Evolutionary conservation across 2,888 invertebrate genomes (phyloP).

Genomic region (Pteria penguin): DNA sequence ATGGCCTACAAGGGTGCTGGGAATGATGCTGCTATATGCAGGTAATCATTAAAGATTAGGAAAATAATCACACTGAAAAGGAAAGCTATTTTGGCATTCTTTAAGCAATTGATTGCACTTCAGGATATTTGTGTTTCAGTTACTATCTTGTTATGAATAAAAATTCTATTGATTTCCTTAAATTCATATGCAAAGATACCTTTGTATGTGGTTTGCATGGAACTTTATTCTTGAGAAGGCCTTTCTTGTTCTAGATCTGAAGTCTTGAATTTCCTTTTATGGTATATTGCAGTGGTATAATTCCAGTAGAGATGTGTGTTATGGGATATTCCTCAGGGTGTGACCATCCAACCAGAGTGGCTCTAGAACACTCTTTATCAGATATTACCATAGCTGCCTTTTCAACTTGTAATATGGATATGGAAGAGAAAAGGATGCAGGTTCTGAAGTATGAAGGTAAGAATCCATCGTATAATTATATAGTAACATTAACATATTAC

Average conservation of each 20-base stretch:
- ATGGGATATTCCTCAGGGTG: slow-evolving; percentile 20
- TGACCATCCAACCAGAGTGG: neutral
- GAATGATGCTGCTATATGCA: slow-evolving; percentile 28
- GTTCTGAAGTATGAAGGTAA: neutral
- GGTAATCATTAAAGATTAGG: slow-evolving; percentile 28
- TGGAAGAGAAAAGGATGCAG: neutral
- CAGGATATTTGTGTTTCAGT: neutral
- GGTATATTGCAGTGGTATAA: slow-evolving; percentile 24
- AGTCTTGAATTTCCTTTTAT: too few species aligned
- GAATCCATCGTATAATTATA: too few species aligned
- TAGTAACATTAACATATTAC: too few species aligned
- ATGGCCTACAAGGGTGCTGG: neutral
- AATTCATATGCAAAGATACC: too few species aligned
- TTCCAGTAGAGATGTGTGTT: slow-evolving; percentile 37
- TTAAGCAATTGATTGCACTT: neutral
- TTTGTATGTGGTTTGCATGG: too few species aligned
- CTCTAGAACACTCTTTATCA: slow-evolving; percentile 23
- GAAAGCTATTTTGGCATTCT: neutral
- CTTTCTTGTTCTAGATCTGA: too few species aligned
- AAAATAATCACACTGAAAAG: neutral
- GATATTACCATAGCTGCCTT: slow-evolving; percentile 12
- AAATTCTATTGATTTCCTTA: too few species aligned
- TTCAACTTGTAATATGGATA: slow-evolving; percentile 10
- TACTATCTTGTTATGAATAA: too few species aligned
- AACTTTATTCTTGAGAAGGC: too few species aligned